Base-by-base conservation (phyloP, 1,140 invertebrate genomes). In the Portunus trituberculatus region DNA sequence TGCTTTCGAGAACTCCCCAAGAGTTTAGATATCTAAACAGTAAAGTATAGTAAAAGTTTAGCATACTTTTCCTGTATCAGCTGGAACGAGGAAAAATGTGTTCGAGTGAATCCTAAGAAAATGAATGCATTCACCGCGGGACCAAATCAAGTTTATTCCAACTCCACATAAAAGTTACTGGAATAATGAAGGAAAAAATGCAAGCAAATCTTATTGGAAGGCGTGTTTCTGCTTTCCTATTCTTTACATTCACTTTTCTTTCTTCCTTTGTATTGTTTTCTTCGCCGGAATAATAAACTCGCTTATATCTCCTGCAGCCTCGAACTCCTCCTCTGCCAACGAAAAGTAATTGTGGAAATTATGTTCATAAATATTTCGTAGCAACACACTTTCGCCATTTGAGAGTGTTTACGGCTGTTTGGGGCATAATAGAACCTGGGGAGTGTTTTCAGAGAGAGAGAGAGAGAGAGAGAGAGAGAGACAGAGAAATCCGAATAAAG, bases 291-390 rank as follows among this genome's bases (percentile, higher is more conserved):
- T 76, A 76, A 76, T 76, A 76, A n/a, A 76, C 25, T 76, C 25
- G 67, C 67, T 76, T 76, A 76, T 25, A 76, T 76, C 20, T 76
- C 67, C 16, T 76, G 67, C 25, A 76, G 67, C 67, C n/a, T 76
- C 67, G 67, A 76, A 76, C 67, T 76, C 67, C 52, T 39, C 52
- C 25, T 12, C 67, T n/a, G 67, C 67, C 25, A 76, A n/a, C 67
- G 67, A 76, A 59, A 59, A 76, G 67, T 76, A 76, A 76, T 7
- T 76, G 67, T 76, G 67, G n/a, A 76, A 76, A 76, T 76, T 76
- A n/a, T 76, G 6, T 76, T n/a, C 67, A 20, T 76, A 76, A 76
- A 76, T 76, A 76, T 76, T 76, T n/a, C 67, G 0, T 76, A 76
- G 20, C 67, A 76, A 76, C 67, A 76, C 67, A 76, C n/a, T 76